Evolutionary conservation across 2,113 vertebrate species (phyloP).

Genomic region (Taxidea taxus): DNA sequence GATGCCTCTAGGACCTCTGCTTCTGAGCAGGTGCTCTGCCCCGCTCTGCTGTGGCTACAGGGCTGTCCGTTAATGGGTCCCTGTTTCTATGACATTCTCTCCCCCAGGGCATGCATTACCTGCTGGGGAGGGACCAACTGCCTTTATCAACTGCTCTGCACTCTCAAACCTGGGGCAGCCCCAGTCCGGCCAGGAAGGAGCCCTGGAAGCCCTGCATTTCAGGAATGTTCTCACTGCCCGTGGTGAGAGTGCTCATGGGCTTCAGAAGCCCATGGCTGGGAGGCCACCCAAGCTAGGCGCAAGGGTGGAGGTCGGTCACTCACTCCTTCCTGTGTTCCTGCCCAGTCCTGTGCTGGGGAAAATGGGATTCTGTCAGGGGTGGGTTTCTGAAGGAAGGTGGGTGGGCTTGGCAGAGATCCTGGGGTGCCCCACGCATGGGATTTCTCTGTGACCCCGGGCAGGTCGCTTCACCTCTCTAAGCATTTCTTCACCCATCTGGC

Average conservation of each 20-base stretch:
- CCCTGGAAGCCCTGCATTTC: not conserved
- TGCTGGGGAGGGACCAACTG: not conserved
- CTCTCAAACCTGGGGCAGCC: not conserved
- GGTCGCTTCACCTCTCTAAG: not conserved
- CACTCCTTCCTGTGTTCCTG: not conserved
- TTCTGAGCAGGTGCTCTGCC: not conserved
- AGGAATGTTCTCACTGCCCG: accelerated
- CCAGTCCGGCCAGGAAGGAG: not conserved
- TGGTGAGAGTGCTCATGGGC: not conserved
- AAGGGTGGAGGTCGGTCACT: not conserved
- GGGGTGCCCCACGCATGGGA: no score
- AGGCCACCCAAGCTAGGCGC: not conserved
- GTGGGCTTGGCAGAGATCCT: not conserved
- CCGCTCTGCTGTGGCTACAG: not conserved
- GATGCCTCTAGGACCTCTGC: not conserved
- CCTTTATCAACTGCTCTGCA: not conserved
- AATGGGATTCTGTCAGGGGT: not conserved
- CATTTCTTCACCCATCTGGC: not conserved
- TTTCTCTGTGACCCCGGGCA: not conserved
- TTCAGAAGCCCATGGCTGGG: not conserved
- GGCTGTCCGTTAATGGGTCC: not conserved
- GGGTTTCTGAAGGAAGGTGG: not conserved
- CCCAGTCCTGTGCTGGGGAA: not conserved
- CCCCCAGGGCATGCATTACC: not conserved
- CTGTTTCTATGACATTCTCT: not conserved